A percentile compares a stretch with the other conserved stretches of the same genome.
These are phyloP conservation scores for Augochlorella aurata DNA, from an alignment of 2,888 invertebrate species.

Conservation along the genomic window DNA sequence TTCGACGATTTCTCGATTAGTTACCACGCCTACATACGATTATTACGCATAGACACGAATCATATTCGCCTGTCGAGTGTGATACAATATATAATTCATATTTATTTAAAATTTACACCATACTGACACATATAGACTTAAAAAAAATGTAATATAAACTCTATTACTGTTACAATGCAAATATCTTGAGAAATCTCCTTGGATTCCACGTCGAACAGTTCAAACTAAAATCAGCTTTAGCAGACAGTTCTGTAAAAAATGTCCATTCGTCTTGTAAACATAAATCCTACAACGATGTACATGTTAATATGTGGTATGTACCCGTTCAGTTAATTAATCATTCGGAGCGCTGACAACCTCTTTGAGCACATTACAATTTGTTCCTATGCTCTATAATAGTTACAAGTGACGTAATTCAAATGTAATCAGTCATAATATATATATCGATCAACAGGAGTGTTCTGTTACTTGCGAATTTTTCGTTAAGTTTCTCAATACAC, in stretches of 20 bases:
- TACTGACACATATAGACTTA: constrained; percentile 23
- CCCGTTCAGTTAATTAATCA: constrained; percentile 33
- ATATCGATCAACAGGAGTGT: constrained; percentile 30
- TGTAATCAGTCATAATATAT: constrained; percentile 35
- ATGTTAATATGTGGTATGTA: constrained; percentile 34
- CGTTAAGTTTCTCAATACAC: constrained; percentile 32
- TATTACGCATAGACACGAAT: constrained; percentile 24
- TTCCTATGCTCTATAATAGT: constrained; percentile 21
- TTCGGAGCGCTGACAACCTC: constrained; percentile 9
- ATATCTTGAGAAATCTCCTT: constrained; percentile 5
- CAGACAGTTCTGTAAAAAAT: constrained; percentile 40
- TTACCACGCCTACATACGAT: constrained; percentile 9
- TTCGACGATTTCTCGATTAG: constrained; percentile 2
- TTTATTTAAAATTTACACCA: constrained; percentile 26
- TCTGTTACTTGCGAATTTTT: constrained; percentile 30
- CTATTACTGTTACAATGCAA: constrained; percentile 11
- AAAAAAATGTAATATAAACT: constrained; percentile 33
- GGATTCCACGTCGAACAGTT: constrained; percentile 40
- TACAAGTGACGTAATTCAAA: constrained; percentile 46
- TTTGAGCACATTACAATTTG: constrained; percentile 25
- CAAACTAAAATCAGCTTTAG: constrained; percentile 48
- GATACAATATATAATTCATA: constrained; percentile 25
- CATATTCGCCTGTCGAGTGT: constrained; percentile 5
- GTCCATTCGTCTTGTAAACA: constrained; percentile 15
- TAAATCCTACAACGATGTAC: constrained; percentile 31